Evolutionary conservation across 2,888 invertebrate genomes (phyloP).

Genomic region (Nezara viridula): DNA sequence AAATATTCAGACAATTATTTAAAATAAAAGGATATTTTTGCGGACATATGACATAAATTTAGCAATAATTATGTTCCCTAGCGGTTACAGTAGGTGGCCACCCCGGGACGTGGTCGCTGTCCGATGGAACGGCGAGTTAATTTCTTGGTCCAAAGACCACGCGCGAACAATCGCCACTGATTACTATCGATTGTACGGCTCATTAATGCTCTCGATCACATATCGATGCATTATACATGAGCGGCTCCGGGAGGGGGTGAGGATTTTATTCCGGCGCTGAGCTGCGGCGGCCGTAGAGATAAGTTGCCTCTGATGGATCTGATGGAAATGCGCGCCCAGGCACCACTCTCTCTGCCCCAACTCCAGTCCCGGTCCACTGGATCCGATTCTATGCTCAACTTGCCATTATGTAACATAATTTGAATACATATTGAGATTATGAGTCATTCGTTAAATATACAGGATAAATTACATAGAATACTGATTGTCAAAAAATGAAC

Average conservation of each 20-base stretch:
- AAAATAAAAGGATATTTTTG: too few relatives aligned
- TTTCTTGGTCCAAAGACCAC: conserved; percentile 19
- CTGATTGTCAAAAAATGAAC: too few relatives aligned
- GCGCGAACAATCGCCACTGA: conserved; percentile 26
- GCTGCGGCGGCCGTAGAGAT: not conserved
- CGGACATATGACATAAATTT: not conserved
- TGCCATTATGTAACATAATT: not conserved
- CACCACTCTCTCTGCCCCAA: not conserved
- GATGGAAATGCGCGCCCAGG: not conserved
- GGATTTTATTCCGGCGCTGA: not conserved
- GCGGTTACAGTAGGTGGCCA: not conserved
- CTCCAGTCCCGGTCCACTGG: not conserved
- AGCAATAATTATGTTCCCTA: not conserved
- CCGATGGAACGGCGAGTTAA: conserved; percentile 10
- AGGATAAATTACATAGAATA: too few relatives aligned
- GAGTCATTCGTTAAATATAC: too few relatives aligned
- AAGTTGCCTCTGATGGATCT: conserved; percentile 36
- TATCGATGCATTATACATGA: conserved; percentile 43
- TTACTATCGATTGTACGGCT: conserved; percentile 49
- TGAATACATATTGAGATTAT: not conserved
- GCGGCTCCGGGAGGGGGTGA: not conserved
- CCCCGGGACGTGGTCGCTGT: not conserved
- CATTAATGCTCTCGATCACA: conserved; percentile 30
- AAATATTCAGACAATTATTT: too few relatives aligned
- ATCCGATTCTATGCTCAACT: not conserved